Evolutionary conservation across 2,113 vertebrate genomes (phyloP).

Genomic region (Rallus limicola): DNA sequence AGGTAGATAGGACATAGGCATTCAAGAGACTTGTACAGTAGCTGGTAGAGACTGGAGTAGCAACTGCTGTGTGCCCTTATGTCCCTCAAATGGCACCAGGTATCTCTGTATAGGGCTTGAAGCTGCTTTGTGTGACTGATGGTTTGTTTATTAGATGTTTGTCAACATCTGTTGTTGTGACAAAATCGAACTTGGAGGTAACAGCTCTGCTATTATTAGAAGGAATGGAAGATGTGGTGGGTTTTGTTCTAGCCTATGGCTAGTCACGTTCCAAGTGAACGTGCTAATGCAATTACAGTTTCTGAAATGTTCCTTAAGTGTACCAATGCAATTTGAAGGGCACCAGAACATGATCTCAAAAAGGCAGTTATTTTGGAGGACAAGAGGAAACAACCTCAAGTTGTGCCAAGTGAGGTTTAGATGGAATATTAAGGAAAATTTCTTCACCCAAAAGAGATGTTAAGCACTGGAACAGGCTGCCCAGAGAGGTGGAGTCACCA

Average conservation of each 20-base stretch:
- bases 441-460: fast-evolving
- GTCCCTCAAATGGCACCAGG: neutral
- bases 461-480: neutral
- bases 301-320: neutral
- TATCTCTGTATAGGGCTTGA: neutral
- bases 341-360: neutral
- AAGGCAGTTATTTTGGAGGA: neutral
- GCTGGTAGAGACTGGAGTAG: neutral
- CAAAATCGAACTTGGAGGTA: neutral
- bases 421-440: neutral
- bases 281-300: neutral
- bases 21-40: neutral
- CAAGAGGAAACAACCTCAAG: fast-evolving
- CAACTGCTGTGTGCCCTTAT: neutral
- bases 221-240: neutral
- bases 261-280: neutral
- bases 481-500: neutral
- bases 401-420: fast-evolving
- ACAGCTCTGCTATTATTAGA: neutral
- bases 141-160: neutral
- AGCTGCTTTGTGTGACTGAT: neutral
- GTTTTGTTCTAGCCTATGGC: neutral
- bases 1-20: neutral
- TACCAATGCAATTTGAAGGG: fast-evolving
- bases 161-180: neutral